Base-by-base conservation (phyloP, 2,113 vertebrate genomes). In the Drymodes brunneopygia region DNA sequence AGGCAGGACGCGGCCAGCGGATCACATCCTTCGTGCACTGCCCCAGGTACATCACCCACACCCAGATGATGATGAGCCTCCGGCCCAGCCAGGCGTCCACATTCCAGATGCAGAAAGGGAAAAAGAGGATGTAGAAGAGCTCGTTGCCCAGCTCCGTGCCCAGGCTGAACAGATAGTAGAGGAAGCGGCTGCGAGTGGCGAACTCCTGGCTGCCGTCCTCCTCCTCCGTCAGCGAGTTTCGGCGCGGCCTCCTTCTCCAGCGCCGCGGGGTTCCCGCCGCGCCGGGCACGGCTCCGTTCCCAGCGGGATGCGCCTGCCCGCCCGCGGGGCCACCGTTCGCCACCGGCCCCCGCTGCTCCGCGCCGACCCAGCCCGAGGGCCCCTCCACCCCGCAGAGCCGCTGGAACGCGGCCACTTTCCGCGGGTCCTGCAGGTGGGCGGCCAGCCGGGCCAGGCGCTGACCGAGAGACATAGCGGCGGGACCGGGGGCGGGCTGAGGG, bases 121-220 rank as follows among this genome's bases (percentile, higher is more conserved):
- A 99, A 95, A 99, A 99, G 25, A 98, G 96, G 96, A 99, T 99
- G 97, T 99, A 99, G 94, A 99, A 99, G 62, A 99, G 96, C 96
- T 99, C 99, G 95, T 99, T 99, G 92, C 99, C 99, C 95, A 99
- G 97, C 81, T 99, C 99, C 24, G 99, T 99, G 57, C 99, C 99
- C 38, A 99, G 93, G 45, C 98, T 98, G 98, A 99, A 99, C n/a
- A 99, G 90, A 96, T 98, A 99, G 96, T 98, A 99, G 38, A 99
- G 96, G 47, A 99, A 96, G 75, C 96, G 98, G 98, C 98, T 99
- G 67, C 98, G 95, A 92, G 98, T 98, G 38, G 97, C 71, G 97
- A 99, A 98, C 97, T 98, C 98, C 92, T 98, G 98, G 8, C 98
- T 98, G 29, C 73, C 95, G 11, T 94, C 87, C 79, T 98, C 88